Conservation (phyloP, 1,140 invertebrate species). For the Rhyzopertha dominica region DNA sequence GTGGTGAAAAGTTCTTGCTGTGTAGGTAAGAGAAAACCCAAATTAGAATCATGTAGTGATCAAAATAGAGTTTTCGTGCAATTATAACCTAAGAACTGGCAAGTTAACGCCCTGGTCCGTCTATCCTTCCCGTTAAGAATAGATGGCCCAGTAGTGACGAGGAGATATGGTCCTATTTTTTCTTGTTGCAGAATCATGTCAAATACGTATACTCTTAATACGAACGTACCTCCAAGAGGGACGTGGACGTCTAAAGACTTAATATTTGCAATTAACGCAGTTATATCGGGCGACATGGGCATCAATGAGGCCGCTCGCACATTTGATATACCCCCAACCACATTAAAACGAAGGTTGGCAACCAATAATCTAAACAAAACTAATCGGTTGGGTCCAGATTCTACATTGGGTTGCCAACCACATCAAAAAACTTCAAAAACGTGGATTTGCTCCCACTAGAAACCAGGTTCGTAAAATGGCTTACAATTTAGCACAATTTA, state of each 20-base stretch:
- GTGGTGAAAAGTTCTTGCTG: too few species aligned
- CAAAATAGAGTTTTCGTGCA: too few species aligned
- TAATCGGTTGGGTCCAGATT: constrained; percentile 9
- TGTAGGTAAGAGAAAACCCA: too few species aligned
- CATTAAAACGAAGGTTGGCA: constrained; percentile 12
- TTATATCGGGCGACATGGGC: constrained; percentile 9
- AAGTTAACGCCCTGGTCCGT: too few species aligned
- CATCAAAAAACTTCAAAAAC: constrained; percentile 13
- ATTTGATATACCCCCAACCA: constrained; percentile 14
- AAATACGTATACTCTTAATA: too few species aligned
- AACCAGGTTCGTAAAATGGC: constrained; percentile 18
- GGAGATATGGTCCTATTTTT: too few species aligned
- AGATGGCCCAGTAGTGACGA: too few species aligned
- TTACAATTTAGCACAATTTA: constrained; percentile 28
- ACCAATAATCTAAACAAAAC: constrained; percentile 5
- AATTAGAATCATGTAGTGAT: too few species aligned
- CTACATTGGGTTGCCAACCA: constrained; percentile 5
- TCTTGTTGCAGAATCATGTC: too few species aligned
- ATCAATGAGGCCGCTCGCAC: constrained; percentile 12
- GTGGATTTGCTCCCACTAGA: constrained; percentile 32
- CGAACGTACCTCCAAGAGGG: too few species aligned
- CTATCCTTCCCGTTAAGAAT: too few species aligned
- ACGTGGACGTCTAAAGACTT: constrained; percentile 1
- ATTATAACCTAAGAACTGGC: too few species aligned
- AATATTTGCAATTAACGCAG: constrained; percentile 4